Evolutionary conservation across 2,113 vertebrate species (phyloP), one percentile per base, ranked within the genome.

Genomic region (Setophaga kirtlandii): DNA sequence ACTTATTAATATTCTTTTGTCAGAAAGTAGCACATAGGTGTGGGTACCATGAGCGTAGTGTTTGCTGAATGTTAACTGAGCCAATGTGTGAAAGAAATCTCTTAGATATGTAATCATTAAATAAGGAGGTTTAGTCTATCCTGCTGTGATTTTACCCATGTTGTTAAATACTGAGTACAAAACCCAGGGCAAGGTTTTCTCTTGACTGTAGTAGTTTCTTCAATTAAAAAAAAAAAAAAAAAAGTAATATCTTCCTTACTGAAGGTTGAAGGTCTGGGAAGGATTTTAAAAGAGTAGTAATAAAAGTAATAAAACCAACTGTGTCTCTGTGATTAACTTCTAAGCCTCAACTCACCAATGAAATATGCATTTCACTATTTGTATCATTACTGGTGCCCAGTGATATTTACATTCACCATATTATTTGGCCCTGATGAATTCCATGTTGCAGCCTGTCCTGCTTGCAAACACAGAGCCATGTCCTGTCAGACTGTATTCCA

Each of bases 31-130:
- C 37, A 75, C 60, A 68, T 53, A 90, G 92, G 92, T 1, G 41
- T 90, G 85, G 39, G 70, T 87, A 93, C 87, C 83, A 33, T 68
- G 47, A 94, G 60, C 0, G 0, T 21, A 47, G 46, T 94, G 73
- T 96, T 96, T 96, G 90, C 79, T 86, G 73, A 92, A 74, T 87
- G 60, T 88, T 90, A 87, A 47, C 85, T 87, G 79, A 96, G 63
- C 71, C 76, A 90, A 82, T 64, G 89, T 46, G 91, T 59, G 58
- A 71, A 96, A 90, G 79, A 92, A 96, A 93, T 96, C 79, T 90
- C 60, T 90, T 94, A 95, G 88, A 95, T 94, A 94, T 5, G 63
- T 70, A 94, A 95, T 90, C 83, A 75, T 67, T 67, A 90, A 94
- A 90, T 94, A 81, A 90, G 71, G 79, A 91, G 79, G 30, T 90